These are phyloP conservation scores for Xanthia togata DNA, from an alignment of 2,888 invertebrate species.

Conservation along the genomic window DNA sequence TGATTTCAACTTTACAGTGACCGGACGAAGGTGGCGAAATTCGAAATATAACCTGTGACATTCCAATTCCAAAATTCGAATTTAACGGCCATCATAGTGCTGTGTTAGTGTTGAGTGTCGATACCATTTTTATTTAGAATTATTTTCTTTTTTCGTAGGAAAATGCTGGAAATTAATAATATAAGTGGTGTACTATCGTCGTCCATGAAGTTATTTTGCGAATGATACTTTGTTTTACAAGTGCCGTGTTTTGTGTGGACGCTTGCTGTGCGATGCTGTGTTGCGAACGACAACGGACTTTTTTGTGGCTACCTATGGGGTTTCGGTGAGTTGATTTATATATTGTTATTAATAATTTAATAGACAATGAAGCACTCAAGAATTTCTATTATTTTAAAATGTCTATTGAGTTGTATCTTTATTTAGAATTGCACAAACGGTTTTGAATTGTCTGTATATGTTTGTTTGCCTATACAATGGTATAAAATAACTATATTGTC, in stretches of 20 bases:
- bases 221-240: slow-evolving; percentile 89
- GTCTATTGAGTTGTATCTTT: slow-evolving; percentile 40
- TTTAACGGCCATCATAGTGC: slow-evolving; percentile 78
- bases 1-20: slow-evolving; percentile 90
- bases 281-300: slow-evolving; percentile 77
- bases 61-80: slow-evolving; percentile 70
- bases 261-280: slow-evolving; percentile 84
- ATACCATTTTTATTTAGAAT: slow-evolving; percentile 78
- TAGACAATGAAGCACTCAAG: slow-evolving; percentile 24
- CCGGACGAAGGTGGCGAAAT: slow-evolving; percentile 89
- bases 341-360: slow-evolving; percentile 35
- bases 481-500: slow-evolving; percentile 27
- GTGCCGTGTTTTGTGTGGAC: slow-evolving; percentile 88
- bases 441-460: slow-evolving; percentile 28
- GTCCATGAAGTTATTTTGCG: slow-evolving; percentile 90
- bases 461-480: not conserved
- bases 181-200: slow-evolving; percentile 90
- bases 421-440: slow-evolving; percentile 43
- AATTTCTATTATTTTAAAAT: slow-evolving; percentile 27
- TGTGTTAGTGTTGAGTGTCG: slow-evolving; percentile 86
- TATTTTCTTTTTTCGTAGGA: slow-evolving; percentile 90
- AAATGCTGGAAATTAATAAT: slow-evolving; percentile 90
- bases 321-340: slow-evolving; percentile 74
- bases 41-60: slow-evolving; percentile 85
- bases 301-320: slow-evolving; percentile 70